Evolutionary conservation across 2,797 vertebrate species (phyloP), one percentile per base, ranked within the genome.

Genomic region (Macrochelys suwanniensis): DNA sequence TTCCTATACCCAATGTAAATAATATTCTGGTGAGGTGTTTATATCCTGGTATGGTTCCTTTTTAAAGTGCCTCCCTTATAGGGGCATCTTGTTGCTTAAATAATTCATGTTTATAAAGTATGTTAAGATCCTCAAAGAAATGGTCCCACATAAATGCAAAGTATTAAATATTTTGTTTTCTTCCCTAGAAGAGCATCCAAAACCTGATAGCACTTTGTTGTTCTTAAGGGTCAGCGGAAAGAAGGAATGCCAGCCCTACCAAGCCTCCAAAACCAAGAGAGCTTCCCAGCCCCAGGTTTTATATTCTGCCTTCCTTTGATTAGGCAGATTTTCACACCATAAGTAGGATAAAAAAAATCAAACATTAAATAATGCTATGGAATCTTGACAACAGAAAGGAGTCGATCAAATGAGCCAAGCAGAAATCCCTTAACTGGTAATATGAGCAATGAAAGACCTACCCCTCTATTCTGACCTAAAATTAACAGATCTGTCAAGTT

Each of bases 401-500:
- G 37, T 74, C 82, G 91, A 10, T 1, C 53, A 61, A 94, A 71
- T 56, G 93, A 95, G 54, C 61, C 81, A 90, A 3, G 0, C 91
- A 91, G 92, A 97, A 95, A 90, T 85, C 84, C 94, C 47, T 88
- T 91, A 94, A 90, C 80, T 82, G 84, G 81, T 54, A 80, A 71
- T 74, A 50, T 42, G 74, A 65, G 82, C 80, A n/a, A 59, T 80
- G 84, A 65, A 92, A 83, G 82, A 79, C 21, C 68, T 95, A 82
- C 83, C 89, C 80, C 94, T 79, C 54, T 53, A 71, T 89, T 28
- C 84, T 95, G 94, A 96, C 96, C 95, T 90, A 95, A 96, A 97
- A 97, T 96, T 92, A 96, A 95, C 85, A 93, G 89, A 96, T 93
- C n/a, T 87, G 82, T 89, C 89, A 95, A 86, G 86, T 95, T 94